Conservation (phyloP, 2,797 vertebrate species). For the Myotis myotis region DNA sequence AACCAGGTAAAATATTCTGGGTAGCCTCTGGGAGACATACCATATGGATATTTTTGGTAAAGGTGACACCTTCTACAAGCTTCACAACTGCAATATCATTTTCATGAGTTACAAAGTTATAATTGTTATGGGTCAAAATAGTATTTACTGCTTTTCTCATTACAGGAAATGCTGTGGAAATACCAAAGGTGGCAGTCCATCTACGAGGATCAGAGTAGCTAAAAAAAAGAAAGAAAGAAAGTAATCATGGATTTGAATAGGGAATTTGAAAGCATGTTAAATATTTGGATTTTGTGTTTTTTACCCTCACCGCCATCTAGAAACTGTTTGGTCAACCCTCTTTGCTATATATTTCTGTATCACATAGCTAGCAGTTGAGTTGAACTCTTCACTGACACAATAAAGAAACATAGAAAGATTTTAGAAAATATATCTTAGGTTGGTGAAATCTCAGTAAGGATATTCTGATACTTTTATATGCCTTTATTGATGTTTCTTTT, state of each 20-base stretch:
- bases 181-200: constrained; percentile 68
- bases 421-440: not conserved
- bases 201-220: constrained; percentile 56
- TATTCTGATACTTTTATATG: not conserved
- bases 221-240: not conserved
- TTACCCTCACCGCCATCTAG: not conserved
- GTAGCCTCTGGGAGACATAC: constrained; percentile 71
- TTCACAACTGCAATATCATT: constrained; percentile 73
- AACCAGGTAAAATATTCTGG: constrained; percentile 20
- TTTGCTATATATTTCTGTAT: not conserved
- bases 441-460: not conserved
- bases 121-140: constrained; percentile 63
- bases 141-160: constrained; percentile 7
- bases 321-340: not conserved
- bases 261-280: not conserved
- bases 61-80: constrained; percentile 30
- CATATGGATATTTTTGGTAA: constrained; percentile 57
- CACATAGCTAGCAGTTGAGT: not conserved
- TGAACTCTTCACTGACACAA: not conserved
- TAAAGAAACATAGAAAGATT: constrained; percentile 43
- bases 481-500: not conserved
- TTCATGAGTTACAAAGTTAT: constrained; percentile 41
- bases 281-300: not conserved
- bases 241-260: not conserved
- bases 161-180: constrained; percentile 20